A percentile compares a stretch with the other conserved stretches of the same genome.
Conservation (phyloP, 2,888 invertebrate genomes). For the Esperia sulphurella region DNA sequence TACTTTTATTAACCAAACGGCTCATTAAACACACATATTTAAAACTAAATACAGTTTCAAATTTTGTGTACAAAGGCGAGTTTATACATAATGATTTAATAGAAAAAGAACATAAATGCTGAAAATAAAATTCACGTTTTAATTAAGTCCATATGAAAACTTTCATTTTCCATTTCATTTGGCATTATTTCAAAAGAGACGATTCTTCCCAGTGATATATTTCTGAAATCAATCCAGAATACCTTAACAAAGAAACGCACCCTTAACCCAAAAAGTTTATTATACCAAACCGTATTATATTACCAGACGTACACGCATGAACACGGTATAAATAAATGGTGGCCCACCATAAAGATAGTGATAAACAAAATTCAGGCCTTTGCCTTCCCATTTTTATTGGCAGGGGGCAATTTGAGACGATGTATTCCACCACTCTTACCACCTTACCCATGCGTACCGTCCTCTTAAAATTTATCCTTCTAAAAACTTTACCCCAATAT, state of each 20-base stretch:
- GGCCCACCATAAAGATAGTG: conserved; percentile 73
- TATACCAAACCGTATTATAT: conserved; percentile 65
- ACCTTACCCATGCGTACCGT: conserved; percentile 11
- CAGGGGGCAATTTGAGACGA: conserved; percentile 75
- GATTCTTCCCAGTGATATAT: not conserved
- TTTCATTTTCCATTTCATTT: no score
- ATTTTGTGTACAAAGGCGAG: no score
- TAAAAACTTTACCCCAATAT: conserved; percentile 15
- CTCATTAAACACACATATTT: no score
- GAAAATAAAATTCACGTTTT: no score
- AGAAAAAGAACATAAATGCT: no score
- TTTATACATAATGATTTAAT: no score
- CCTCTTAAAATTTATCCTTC: not conserved
- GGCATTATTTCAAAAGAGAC: no score
- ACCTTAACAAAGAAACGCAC: conserved; percentile 35
- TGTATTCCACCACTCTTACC: conserved; percentile 62
- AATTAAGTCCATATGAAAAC: no score
- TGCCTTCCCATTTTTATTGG: conserved; percentile 75
- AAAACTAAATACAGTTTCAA: no score
- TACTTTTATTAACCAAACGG: no score
- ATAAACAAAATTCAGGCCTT: conserved; percentile 75
- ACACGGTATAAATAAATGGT: conserved; percentile 70
- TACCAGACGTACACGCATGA: conserved; percentile 66
- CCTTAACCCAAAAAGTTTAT: conserved; percentile 58
- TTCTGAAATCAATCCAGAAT: not conserved